These are phyloP conservation scores for Chrysaora quinquecirrha DNA, from an alignment of 30 jellyfish, hydroid and myxozoan genomes.

Conservation along the genomic window DNA sequence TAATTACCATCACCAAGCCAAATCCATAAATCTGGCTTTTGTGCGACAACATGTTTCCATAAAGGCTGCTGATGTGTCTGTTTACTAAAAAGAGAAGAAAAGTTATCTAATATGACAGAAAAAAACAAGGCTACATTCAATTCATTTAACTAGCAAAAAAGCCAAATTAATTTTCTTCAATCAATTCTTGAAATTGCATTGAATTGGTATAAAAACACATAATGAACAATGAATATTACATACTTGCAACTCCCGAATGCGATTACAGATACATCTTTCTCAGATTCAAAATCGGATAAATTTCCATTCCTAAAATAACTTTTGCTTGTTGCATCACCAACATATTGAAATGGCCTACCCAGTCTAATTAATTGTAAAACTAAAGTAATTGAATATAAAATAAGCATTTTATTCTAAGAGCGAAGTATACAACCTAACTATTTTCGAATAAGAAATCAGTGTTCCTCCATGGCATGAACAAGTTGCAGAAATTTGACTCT, in stretches of 20 bases:
- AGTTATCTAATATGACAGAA: too few species aligned
- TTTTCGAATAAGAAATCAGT: too few species aligned
- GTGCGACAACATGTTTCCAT: constrained; percentile 63
- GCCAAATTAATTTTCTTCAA: too few species aligned
- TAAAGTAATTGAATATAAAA: not conserved
- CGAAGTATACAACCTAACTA: too few species aligned
- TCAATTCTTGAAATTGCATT: too few species aligned
- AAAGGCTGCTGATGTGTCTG: constrained; percentile 76
- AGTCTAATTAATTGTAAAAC: not conserved
- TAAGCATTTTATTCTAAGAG: not conserved
- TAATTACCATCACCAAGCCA: constrained; percentile 99
- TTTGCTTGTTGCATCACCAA: not conserved
- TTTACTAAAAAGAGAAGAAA: constrained; percentile 62
- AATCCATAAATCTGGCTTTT: constrained; percentile 91
- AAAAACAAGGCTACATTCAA: too few species aligned
- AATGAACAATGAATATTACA: not conserved
- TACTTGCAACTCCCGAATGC: constrained; percentile 97
- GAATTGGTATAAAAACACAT: too few species aligned
- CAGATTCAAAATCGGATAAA: constrained; percentile 71
- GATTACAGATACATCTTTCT: constrained; percentile 56
- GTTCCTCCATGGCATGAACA: too few species aligned
- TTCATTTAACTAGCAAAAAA: too few species aligned
- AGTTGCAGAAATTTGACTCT: too few species aligned
- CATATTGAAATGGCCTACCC: not conserved
- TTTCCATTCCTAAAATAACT: not conserved